Percentiles rank a stretch among this genome's conserved stretches.
phyloP scores from a whole-genome alignment of 2,888 invertebrate genomes.

The Ophraella communa region DNA sequence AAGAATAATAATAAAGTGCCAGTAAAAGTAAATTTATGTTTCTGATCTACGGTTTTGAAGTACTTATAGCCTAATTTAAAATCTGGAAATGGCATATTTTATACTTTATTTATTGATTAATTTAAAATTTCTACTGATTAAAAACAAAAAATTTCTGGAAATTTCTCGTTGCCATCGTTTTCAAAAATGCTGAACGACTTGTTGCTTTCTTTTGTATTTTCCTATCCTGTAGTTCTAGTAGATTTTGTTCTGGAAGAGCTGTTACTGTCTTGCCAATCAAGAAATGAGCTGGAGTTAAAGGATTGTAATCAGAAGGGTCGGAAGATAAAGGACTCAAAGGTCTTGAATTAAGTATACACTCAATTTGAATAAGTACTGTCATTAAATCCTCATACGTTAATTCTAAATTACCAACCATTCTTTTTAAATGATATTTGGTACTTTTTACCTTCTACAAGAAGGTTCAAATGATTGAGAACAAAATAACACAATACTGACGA shows the following conservation, averaged over 20 bases:
- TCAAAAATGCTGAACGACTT: too few species aligned
- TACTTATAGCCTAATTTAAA: neutral
- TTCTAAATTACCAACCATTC: too few species aligned
- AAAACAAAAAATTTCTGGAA: neutral
- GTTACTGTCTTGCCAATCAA: too few species aligned
- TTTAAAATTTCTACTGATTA: neutral
- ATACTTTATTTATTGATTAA: neutral
- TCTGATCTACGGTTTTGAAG: neutral
- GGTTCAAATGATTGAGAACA: neutral
- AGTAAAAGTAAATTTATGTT: neutral
- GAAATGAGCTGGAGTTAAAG: too few species aligned
- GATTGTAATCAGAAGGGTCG: too few species aligned
- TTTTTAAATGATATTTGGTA: slow-evolving; percentile 43
- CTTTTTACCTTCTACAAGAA: slow-evolving; percentile 20
- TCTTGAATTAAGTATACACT: too few species aligned
- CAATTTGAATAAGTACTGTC: too few species aligned
- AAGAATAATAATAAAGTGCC: neutral
- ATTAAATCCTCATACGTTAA: slow-evolving; percentile 41
- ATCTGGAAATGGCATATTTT: neutral
- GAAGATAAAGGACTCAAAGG: too few species aligned
- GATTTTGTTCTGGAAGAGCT: too few species aligned
- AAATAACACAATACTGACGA: neutral
- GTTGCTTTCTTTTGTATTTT: too few species aligned
- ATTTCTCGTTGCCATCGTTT: too few species aligned
- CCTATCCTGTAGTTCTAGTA: too few species aligned